phyloP scores from a whole-genome alignment of 2,797 vertebrate genomes.

The Emys orbicularis region DNA sequence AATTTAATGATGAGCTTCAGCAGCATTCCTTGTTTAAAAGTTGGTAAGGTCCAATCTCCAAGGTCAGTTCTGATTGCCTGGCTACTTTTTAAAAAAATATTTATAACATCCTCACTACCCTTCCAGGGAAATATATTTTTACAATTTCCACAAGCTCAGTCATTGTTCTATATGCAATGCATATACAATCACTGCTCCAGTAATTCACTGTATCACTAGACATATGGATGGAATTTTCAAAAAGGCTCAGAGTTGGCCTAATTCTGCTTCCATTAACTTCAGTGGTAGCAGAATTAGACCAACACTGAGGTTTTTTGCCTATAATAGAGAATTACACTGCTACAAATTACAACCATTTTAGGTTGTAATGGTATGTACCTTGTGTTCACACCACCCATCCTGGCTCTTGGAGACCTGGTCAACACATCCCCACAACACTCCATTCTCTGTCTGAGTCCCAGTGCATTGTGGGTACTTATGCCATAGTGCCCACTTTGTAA shows the following conservation, averaged over 20 bases:
- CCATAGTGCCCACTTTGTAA: not conserved
- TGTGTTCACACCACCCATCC: not conserved
- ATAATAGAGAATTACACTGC: not conserved
- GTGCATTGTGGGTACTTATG: not conserved
- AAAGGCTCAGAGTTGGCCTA: fast-evolving
- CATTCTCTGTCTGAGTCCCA: not conserved
- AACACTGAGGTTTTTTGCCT: not conserved
- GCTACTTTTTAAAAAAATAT: not conserved
- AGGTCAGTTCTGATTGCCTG: not conserved
- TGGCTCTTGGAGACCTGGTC: not conserved
- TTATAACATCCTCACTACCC: not conserved
- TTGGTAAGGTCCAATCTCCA: not conserved
- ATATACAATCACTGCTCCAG: not conserved
- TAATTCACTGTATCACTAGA: not conserved
- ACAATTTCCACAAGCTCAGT: fast-evolving
- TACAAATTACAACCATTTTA: not conserved
- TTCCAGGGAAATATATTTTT: fast-evolving
- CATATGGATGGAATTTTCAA: not conserved
- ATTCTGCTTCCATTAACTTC: not conserved
- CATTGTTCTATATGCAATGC: fast-evolving
- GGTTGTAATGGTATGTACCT: not conserved
- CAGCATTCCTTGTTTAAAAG: not conserved
- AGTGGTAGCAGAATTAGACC: not conserved
- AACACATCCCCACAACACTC: not conserved
- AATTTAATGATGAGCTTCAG: not conserved